Percentiles rank a stretch among this genome's conserved stretches.
These are phyloP conservation scores for Spatulosminthurus flaviceps DNA, from an alignment of 2,888 invertebrate genomes.

Conservation along the genomic window DNA sequence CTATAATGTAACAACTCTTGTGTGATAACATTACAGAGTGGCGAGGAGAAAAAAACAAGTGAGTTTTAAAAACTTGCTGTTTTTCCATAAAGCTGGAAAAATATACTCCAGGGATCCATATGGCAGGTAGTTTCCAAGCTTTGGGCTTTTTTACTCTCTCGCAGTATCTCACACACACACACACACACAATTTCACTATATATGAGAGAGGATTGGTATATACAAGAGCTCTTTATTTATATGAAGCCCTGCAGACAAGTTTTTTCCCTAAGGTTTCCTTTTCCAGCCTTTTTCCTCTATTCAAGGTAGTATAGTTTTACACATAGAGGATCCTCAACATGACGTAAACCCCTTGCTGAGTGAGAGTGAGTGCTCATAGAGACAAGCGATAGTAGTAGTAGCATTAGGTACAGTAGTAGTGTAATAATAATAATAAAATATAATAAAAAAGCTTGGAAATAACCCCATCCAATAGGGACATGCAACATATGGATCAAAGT, in stretches of 20 bases:
- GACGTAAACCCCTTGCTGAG: constrained; percentile 46
- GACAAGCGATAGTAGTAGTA: too few species aligned
- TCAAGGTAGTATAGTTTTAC: background rate
- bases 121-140: constrained; percentile 41
- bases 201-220: background rate
- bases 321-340: constrained; percentile 36
- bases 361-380: background rate
- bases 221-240: background rate
- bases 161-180: background rate
- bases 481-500: constrained; percentile 33
- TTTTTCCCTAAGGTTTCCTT: constrained; percentile 18
- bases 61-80: constrained; percentile 31
- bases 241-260: constrained; percentile 1
- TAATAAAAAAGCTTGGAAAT: background rate
- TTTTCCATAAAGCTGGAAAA: constrained; percentile 48
- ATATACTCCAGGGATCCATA: constrained; percentile 45
- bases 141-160: constrained; percentile 9
- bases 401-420: too few species aligned
- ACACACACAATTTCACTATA: too few species aligned
- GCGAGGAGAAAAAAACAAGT: background rate
- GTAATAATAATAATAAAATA: too few species aligned
- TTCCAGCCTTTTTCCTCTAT: constrained; percentile 10
- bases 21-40: too few species aligned
- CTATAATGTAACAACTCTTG: too few species aligned
- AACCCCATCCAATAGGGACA: constrained; percentile 19